Percentiles rank a stretch among this genome's conserved stretches.
Conservation (phyloP, 2,797 vertebrate genomes). For the Coregonus sp. region DNA sequence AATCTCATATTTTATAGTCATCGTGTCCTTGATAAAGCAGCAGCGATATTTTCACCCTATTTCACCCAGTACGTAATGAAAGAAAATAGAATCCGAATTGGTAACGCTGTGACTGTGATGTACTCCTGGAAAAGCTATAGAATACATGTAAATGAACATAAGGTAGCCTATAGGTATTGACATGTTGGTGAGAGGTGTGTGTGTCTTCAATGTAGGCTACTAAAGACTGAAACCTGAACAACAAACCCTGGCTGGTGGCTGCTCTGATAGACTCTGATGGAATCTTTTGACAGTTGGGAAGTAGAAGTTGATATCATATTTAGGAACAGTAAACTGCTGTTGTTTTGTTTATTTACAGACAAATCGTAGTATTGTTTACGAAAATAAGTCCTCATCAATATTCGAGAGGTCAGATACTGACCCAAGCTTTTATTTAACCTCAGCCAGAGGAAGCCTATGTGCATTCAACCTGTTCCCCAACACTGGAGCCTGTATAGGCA, state of each 20-base stretch:
- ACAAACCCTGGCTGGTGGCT: neutral
- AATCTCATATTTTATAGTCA: constrained; percentile 2
- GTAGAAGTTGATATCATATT: neutral
- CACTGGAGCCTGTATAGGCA: neutral
- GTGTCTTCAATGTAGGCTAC: constrained; percentile 38
- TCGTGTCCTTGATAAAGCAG: constrained; percentile 18
- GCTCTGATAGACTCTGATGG: neutral
- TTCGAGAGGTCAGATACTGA: neutral
- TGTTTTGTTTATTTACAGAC: neutral
- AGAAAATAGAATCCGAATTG: no score
- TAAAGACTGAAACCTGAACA: constrained; percentile 12
- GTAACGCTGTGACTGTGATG: neutral
- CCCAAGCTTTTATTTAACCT: neutral
- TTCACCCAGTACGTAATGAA: no score
- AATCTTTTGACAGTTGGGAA: no score
- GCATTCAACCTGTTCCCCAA: no score
- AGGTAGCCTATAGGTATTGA: constrained; percentile 5
- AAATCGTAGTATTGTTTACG: neutral
- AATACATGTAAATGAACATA: constrained; percentile 28
- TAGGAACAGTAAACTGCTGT: neutral
- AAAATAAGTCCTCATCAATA: neutral
- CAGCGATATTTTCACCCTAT: neutral
- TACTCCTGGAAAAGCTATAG: neutral
- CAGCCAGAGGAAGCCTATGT: neutral
- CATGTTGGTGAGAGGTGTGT: constrained; percentile 23